Evolutionary conservation across 2,113 vertebrate genomes (phyloP), one percentile per base, ranked within the genome.

Genomic region (Odocoileus hemionus): DNA sequence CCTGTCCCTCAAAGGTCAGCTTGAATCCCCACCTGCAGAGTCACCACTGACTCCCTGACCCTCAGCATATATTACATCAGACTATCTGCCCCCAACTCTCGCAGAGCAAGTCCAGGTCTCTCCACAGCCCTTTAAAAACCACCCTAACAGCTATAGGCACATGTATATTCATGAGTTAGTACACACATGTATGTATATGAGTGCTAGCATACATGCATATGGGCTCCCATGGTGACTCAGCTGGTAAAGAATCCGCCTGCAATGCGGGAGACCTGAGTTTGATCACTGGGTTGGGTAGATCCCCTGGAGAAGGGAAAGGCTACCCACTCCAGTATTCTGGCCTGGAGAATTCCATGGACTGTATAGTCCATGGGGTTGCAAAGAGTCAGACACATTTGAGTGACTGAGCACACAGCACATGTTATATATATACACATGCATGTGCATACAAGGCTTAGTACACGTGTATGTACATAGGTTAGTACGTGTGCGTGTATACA

Each of bases 41-140:
- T 54, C 33, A 17, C 21, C 43, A 8, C 36, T 12, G 39, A 16
- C 17, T 4, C 70, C 57, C 52, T 2, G 54, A 19, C 14, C 30
- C 15, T 55, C 16, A 21, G 54, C 9, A 10, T 2, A 12, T 7
- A 2, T 36, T 3, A 26, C 11, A 1, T 7, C 19, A 2, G 4
- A 1, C 26, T 30, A 21, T 58, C 61, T 16, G 4, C 7, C 5
- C 33, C 57, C 33, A 1, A 1, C 25, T 36, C 47, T 26, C 64
- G 21, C 12, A 10, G 64, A 26, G 28, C 1, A 1, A 39, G n/a
- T 23, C 36, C 52, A 17, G 5, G 1, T 25, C 39, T 83, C 19
- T 1, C 64, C 23, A 7, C 11, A 17, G 19, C 1, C 39, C 45
- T 80, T 50, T 54, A 5, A 47, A 52, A 19, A 14, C 19, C 43